phyloP scores from a whole-genome alignment of 2,888 invertebrate genomes.

The Heliconius ismenius region DNA sequence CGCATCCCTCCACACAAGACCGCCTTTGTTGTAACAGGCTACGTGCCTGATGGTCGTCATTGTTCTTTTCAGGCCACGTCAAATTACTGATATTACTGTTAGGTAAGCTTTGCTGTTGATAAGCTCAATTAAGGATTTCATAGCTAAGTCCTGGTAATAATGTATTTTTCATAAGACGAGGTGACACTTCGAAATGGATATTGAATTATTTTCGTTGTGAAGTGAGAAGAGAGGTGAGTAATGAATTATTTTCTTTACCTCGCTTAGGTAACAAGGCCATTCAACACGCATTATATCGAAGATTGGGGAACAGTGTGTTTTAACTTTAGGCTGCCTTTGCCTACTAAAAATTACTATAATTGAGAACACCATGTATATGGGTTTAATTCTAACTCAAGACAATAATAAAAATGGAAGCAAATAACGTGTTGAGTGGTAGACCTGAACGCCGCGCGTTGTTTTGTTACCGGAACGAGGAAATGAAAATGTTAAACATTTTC shows the following conservation, averaged over 20 bases:
- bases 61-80: slow-evolving; percentile 65
- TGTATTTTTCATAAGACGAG: background rate
- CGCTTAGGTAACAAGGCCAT: too few relatives aligned
- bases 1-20: slow-evolving; percentile 37
- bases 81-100: slow-evolving; percentile 43
- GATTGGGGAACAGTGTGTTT: too few relatives aligned
- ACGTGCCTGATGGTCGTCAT: slow-evolving; percentile 65
- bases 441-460: background rate
- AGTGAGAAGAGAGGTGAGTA: too few relatives aligned
- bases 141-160: background rate
- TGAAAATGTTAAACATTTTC: too few relatives aligned
- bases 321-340: too few relatives aligned
- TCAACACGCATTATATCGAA: too few relatives aligned
- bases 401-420: background rate
- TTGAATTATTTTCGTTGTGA: too few relatives aligned
- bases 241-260: too few relatives aligned
- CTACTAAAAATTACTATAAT: too few relatives aligned
- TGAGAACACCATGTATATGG: too few relatives aligned
- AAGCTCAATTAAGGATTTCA: slow-evolving; percentile 14
- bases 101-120: slow-evolving; percentile 32
- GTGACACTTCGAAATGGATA: background rate
- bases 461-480: too few relatives aligned
- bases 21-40: slow-evolving; percentile 67
- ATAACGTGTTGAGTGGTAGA: background rate
- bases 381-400: too few relatives aligned